Conservation (phyloP, 2,113 vertebrate genomes). For the Orcinus orca region DNA sequence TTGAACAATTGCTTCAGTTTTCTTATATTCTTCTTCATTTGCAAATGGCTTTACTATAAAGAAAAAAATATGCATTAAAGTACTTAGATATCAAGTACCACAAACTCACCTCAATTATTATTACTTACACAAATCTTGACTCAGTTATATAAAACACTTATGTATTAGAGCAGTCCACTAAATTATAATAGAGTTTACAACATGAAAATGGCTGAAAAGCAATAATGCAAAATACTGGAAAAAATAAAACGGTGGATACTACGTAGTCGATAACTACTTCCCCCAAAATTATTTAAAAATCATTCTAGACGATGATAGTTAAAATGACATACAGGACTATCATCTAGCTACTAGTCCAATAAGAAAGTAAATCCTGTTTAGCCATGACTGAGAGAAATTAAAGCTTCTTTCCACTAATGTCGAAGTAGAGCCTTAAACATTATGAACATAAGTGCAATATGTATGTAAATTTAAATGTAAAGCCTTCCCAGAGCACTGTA, state of each 20-base stretch:
- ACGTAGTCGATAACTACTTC: not conserved
- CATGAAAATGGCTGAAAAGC: not conserved
- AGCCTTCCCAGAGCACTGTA: not conserved
- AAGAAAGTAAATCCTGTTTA: conserved; percentile 8
- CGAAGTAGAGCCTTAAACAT: not conserved
- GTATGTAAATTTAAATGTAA: not conserved
- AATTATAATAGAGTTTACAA: not conserved
- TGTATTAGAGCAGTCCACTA: not conserved
- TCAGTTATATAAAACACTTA: conserved; percentile 22
- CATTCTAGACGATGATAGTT: not conserved
- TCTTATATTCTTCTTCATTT: conserved; percentile 88
- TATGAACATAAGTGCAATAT: not conserved
- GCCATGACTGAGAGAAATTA: not conserved
- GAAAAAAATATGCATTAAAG: conserved; percentile 51
- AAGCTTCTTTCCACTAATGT: not conserved
- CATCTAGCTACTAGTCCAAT: not conserved
- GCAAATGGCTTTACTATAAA: conserved; percentile 93
- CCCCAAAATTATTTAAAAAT: conserved; percentile 28
- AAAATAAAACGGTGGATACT: not conserved
- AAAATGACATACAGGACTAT: conserved; percentile 1
- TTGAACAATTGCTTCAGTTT: conserved; percentile 87
- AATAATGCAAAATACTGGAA: conserved; percentile 19
- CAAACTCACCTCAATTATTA: not conserved
- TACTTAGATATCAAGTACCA: not conserved
- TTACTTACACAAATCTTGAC: conserved; percentile 4